Conservation (phyloP, 2,888 invertebrate species). For the Achlya flavicornis region DNA sequence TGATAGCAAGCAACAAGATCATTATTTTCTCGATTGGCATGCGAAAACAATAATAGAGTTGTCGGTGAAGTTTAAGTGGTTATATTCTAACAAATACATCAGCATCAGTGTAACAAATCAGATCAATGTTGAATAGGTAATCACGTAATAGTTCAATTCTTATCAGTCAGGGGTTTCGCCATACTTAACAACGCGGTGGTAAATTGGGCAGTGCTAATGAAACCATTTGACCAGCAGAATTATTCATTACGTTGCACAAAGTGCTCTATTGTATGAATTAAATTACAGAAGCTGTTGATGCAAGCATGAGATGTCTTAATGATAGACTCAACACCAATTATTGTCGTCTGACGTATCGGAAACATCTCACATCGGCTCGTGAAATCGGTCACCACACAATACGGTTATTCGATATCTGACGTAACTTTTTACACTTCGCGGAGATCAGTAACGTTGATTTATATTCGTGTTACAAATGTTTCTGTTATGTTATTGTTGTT, state of each 20-base stretch:
- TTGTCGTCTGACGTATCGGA: conserved; percentile 44
- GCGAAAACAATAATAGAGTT: conserved; percentile 1
- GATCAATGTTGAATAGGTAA: background rate
- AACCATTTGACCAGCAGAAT: conserved; percentile 40
- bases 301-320: conserved; percentile 53
- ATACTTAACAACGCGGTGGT: conserved; percentile 23
- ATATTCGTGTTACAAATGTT: conserved; percentile 55
- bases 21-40: background rate
- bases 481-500: conserved; percentile 48
- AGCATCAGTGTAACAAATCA: background rate
- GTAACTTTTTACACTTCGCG: conserved; percentile 55
- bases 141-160: background rate
- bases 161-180: background rate
- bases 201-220: conserved; percentile 39
- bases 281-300: conserved; percentile 47
- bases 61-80: background rate
- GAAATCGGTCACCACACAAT: conserved; percentile 61
- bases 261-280: conserved; percentile 45
- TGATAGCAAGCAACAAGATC: conserved; percentile 10
- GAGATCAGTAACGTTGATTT: conserved; percentile 56
- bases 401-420: conserved; percentile 47
- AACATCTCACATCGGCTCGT: conserved; percentile 50
- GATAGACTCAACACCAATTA: conserved; percentile 42
- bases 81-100: background rate
- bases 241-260: conserved; percentile 59